phyloP scores from a whole-genome alignment of 2,888 invertebrate genomes.

The Troides helena region DNA sequence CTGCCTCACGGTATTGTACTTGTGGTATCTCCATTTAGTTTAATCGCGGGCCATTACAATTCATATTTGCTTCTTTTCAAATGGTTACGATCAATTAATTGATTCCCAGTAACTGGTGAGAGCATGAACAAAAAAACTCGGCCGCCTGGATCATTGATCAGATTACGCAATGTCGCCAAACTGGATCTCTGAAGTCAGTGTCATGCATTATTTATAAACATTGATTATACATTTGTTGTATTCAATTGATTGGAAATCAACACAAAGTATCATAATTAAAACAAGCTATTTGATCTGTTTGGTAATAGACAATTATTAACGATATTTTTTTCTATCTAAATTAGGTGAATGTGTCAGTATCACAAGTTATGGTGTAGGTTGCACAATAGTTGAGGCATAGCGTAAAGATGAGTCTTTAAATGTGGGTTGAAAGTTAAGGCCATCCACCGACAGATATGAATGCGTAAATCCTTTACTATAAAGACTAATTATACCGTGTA shows the following conservation, averaged over 20 bases:
- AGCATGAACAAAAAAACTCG: constrained; percentile 54
- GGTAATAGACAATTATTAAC: neutral
- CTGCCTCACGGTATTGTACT: constrained; percentile 43
- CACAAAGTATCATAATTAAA: constrained; percentile 11
- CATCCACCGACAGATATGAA: constrained; percentile 66
- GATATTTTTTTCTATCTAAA: constrained; percentile 61
- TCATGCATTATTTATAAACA: constrained; percentile 68
- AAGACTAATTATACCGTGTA: constrained; percentile 54
- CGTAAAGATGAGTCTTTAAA: constrained; percentile 59
- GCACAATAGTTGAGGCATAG: constrained; percentile 60
- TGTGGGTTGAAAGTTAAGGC: constrained; percentile 72
- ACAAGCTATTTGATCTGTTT: neutral
- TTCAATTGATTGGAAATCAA: neutral
- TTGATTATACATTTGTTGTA: constrained; percentile 41
- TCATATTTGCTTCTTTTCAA: constrained; percentile 55
- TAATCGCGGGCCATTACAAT: constrained; percentile 50
- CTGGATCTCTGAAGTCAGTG: constrained; percentile 66
- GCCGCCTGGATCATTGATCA: constrained; percentile 71
- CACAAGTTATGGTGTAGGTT: constrained; percentile 54
- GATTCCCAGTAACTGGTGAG: constrained; percentile 55
- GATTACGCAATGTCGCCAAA: constrained; percentile 75
- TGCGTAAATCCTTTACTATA: constrained; percentile 51
- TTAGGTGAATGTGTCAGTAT: constrained; percentile 68
- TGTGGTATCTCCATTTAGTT: constrained; percentile 45
- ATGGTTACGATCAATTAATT: constrained; percentile 64